Conservation (phyloP, 2,888 invertebrate genomes). For the Capitulum mitella region DNA sequence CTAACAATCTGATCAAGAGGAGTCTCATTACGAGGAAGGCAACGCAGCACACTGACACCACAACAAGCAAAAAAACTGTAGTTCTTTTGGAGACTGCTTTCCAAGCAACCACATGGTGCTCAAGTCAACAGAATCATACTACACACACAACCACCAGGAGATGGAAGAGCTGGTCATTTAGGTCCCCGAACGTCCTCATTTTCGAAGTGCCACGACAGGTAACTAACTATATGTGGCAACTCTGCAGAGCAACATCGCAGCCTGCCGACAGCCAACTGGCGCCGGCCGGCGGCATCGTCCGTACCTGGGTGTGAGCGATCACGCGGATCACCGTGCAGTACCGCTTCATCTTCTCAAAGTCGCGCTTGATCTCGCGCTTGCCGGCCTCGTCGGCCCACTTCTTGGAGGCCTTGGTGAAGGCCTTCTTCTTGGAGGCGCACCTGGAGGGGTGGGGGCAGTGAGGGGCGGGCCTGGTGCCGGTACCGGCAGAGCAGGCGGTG, state of each 20-base stretch:
- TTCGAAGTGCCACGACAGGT: too few relatives aligned
- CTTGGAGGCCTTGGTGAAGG: constrained; percentile 94
- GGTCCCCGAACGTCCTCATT: too few relatives aligned
- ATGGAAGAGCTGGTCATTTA: too few relatives aligned
- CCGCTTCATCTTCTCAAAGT: constrained; percentile 94
- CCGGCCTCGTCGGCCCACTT: constrained; percentile 98
- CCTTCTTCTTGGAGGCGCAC: constrained; percentile 99
- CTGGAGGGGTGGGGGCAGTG: constrained; percentile 49
- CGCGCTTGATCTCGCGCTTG: constrained; percentile 91
- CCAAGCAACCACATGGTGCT: too few relatives aligned
- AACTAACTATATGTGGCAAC: too few relatives aligned
- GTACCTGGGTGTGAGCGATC: constrained; percentile 94
- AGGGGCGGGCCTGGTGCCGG: constrained; percentile 1
- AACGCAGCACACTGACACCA: too few relatives aligned
- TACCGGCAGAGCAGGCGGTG: constrained; percentile 25
- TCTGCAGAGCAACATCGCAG: too few relatives aligned
- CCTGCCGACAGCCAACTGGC: not conserved
- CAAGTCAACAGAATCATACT: too few relatives aligned
- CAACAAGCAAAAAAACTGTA: too few relatives aligned
- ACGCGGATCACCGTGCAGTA: constrained; percentile 96
- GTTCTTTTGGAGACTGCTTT: too few relatives aligned
- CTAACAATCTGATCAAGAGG: not conserved
- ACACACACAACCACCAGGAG: too few relatives aligned
- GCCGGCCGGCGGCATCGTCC: constrained; percentile 32
- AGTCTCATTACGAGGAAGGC: constrained; percentile 11